Conservation (phyloP, 2,113 vertebrate species). For the Cynocephalus volans region DNA sequence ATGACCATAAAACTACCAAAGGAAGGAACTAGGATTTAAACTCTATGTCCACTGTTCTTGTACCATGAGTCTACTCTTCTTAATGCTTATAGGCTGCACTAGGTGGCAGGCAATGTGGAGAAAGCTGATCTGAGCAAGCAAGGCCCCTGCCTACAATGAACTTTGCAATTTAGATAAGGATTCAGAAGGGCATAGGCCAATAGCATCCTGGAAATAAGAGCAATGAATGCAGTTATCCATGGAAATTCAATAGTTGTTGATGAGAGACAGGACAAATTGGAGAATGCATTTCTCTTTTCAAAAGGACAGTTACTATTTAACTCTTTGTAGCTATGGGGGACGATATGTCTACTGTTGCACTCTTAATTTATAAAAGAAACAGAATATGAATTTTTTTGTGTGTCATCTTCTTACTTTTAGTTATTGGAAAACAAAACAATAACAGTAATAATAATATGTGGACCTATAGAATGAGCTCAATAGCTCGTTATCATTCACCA, state of each 20-base stretch:
- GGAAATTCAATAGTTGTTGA: neutral
- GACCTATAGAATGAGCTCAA: neutral
- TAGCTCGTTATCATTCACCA: neutral
- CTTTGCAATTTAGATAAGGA: neutral
- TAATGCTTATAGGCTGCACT: neutral
- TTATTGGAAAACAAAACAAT: neutral
- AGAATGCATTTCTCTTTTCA: constrained; percentile 18
- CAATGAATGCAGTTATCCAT: neutral
- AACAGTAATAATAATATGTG: neutral
- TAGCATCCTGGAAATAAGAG: neutral
- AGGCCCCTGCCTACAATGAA: neutral
- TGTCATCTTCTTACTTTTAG: neutral
- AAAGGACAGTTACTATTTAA: neutral
- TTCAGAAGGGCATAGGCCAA: neutral
- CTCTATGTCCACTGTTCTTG: neutral
- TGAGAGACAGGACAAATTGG: neutral
- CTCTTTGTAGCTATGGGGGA: neutral
- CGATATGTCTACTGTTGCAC: neutral
- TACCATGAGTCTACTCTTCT: neutral
- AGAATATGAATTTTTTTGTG: constrained; percentile 29
- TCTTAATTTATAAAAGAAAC: neutral
- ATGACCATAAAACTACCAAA: constrained; percentile 4
- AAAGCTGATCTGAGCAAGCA: neutral
- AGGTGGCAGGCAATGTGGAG: neutral
- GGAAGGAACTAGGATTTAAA: neutral